Evolutionary conservation across 2,797 vertebrate genomes (phyloP).

Genomic region (Micromesistius poutassou): DNA sequence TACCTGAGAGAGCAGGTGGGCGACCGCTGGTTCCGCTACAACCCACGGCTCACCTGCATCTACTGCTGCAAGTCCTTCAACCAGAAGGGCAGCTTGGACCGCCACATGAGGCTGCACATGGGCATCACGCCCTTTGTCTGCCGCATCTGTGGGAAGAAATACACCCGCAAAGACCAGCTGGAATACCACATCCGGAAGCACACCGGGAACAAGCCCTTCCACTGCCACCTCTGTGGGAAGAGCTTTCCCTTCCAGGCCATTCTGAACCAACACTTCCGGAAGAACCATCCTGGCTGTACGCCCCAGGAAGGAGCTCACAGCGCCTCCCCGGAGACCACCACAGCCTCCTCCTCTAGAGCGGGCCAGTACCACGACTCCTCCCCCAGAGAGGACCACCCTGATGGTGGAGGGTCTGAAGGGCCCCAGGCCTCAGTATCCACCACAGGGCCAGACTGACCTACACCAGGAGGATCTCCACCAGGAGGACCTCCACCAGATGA

Average conservation of each 20-base stretch:
- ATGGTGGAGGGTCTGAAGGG: conserved; percentile 74
- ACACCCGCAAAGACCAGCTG: conserved; percentile 98
- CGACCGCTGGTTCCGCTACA: conserved; percentile 98
- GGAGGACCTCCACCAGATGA: background rate
- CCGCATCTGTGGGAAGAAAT: conserved; percentile 97
- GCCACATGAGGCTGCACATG: conserved; percentile 98
- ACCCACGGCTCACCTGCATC: conserved; percentile 94
- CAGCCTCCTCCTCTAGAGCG: conserved; percentile 79
- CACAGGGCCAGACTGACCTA: conserved; percentile 89
- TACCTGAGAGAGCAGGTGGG: conserved; percentile 96
- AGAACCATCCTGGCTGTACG: conserved; percentile 94
- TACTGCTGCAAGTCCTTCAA: conserved; percentile 99
- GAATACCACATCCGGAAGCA: conserved; percentile 99
- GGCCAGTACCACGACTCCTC: conserved; percentile 87
- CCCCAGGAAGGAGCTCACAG: conserved; percentile 90
- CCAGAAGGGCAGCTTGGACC: conserved; percentile 97
- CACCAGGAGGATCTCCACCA: background rate
- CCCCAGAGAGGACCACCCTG: conserved; percentile 83
- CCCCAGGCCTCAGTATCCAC: conserved; percentile 93
- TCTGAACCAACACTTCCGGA: conserved; percentile 99
- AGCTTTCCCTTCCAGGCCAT: conserved; percentile 99
- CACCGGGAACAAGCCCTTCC: conserved; percentile 98
- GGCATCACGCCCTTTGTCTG: conserved; percentile 97
- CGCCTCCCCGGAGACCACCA: conserved; percentile 93
- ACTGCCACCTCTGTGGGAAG: conserved; percentile 95